Conservation (phyloP, 2,113 vertebrate species). For the Protobothrops flavoviridis region DNA sequence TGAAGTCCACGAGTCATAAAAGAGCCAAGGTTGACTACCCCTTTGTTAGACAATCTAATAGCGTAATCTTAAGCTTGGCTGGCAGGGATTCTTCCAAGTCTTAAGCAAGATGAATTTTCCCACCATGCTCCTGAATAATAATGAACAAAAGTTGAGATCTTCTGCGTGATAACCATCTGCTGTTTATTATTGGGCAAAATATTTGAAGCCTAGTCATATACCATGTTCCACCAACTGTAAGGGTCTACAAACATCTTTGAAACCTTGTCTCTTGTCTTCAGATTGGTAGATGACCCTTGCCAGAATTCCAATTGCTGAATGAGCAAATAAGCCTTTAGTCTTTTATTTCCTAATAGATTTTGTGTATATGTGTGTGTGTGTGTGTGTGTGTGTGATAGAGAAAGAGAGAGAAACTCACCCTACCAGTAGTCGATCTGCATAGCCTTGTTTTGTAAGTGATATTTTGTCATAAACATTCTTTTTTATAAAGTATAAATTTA, state of each 20-base stretch:
- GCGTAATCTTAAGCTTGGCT: not conserved
- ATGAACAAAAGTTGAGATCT: not conserved
- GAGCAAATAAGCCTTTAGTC: not conserved
- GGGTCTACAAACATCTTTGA: not conserved
- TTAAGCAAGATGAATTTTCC: not conserved
- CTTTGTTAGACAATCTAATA: not conserved
- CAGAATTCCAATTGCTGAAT: not conserved
- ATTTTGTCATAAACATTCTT: conserved; percentile 7
- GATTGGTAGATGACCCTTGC: not conserved
- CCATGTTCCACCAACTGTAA: not conserved
- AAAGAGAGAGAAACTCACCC: not conserved
- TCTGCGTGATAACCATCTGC: not conserved
- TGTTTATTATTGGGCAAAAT: not conserved
- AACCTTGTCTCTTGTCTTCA: not conserved
- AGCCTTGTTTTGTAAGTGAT: not conserved
- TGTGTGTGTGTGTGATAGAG: not conserved
- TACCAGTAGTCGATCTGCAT: not conserved
- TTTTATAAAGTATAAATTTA: conserved; percentile 30
- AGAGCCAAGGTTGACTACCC: too few relatives aligned
- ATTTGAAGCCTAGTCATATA: not conserved
- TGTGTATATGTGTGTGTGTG: not conserved
- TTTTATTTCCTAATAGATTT: not conserved
- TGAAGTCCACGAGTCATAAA: too few relatives aligned
- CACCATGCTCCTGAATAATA: not conserved
- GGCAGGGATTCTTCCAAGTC: not conserved